Evolutionary conservation across 2,797 vertebrate species (phyloP).

Genomic region (Gallinago solitaria): DNA sequence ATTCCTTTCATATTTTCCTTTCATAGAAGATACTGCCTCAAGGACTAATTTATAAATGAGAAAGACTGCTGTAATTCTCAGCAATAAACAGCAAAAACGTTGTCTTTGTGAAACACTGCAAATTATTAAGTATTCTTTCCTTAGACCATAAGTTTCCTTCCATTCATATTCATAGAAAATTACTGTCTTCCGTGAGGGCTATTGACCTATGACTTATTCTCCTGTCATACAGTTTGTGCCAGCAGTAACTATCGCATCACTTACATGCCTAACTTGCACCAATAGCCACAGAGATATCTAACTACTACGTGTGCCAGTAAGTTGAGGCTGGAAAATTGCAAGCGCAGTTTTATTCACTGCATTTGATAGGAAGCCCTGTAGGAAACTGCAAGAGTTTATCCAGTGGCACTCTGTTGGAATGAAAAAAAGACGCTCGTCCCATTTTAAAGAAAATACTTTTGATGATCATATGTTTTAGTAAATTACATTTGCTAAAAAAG

Average conservation of each 20-base stretch:
- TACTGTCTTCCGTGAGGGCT: neutral
- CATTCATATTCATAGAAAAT: neutral
- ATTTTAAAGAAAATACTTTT: neutral
- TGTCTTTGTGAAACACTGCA: neutral
- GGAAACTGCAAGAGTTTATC: neutral
- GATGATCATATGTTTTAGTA: neutral
- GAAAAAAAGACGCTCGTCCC: neutral
- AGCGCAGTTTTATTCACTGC: neutral
- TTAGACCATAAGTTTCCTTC: neutral
- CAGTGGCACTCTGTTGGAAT: neutral
- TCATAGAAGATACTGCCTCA: neutral
- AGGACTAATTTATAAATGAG: slow-evolving; percentile 22
- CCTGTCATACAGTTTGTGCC: neutral
- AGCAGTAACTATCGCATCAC: neutral
- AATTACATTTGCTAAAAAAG: neutral
- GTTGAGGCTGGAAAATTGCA: neutral
- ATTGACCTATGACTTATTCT: neutral
- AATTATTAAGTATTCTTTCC: neutral
- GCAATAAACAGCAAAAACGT: neutral
- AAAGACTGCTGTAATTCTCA: neutral
- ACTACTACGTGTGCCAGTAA: neutral
- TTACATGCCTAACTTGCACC: neutral
- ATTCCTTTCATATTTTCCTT: slow-evolving; percentile 4
- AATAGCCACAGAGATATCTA: neutral
- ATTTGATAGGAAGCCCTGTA: neutral